Evolutionary conservation across 35 echinoderm and acorn worm species (phyloP).

Genomic region (Stichopus chloronotus): DNA sequence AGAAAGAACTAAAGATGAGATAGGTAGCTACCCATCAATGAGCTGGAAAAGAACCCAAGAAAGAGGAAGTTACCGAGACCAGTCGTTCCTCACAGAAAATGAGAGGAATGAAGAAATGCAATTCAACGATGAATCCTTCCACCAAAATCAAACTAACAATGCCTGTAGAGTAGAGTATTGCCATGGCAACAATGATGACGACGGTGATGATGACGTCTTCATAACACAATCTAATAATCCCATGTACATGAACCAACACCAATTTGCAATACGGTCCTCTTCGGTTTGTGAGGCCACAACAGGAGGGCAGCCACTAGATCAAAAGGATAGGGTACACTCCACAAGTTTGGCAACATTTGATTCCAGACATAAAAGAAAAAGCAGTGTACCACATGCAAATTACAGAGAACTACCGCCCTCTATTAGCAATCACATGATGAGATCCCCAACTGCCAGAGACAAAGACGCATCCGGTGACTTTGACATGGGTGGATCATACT

Average conservation of each 20-base stretch:
- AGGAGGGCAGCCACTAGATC: background rate
- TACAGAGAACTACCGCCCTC: slow-evolving; percentile 71
- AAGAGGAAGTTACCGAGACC: slow-evolving; percentile 12
- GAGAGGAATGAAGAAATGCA: background rate
- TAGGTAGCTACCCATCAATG: slow-evolving; percentile 34
- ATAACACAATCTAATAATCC: background rate
- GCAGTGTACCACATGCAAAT: slow-evolving; percentile 45
- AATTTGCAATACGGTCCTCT: slow-evolving; percentile 11
- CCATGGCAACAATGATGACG: too few species aligned
- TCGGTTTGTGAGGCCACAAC: background rate
- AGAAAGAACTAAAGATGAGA: slow-evolving; percentile 26
- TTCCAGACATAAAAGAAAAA: slow-evolving; percentile 26
- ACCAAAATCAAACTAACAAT: slow-evolving; percentile 54
- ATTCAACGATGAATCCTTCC: slow-evolving; percentile 35
- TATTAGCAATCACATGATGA: slow-evolving; percentile 87
- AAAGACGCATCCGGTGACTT: slow-evolving; percentile 85
- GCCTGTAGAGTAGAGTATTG: background rate
- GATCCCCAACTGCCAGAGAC: slow-evolving; percentile 70
- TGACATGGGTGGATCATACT: slow-evolving; percentile 76
- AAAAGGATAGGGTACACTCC: slow-evolving; percentile 32
- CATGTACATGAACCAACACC: slow-evolving; percentile 53
- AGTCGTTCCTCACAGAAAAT: slow-evolving; percentile 23
- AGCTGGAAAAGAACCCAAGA: slow-evolving; percentile 27
- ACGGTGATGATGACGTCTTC: slow-evolving; percentile 15
- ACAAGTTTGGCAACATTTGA: slow-evolving; percentile 14